Evolutionary conservation across 23 tunicate species (phyloP).

Genomic region (Oikopleura vanhoeffeni): DNA sequence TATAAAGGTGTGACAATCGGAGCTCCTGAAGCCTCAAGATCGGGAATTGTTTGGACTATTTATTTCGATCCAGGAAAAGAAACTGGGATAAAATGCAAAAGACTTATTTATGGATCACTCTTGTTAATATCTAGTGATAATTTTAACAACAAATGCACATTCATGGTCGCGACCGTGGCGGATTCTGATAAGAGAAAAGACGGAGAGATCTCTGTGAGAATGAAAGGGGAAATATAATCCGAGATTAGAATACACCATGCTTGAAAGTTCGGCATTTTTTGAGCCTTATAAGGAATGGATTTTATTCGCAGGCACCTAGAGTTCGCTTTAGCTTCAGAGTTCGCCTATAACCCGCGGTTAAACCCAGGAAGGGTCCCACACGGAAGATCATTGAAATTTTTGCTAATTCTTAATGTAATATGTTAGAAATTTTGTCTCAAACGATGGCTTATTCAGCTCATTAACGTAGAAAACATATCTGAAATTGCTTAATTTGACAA

Average conservation of each 20-base stretch:
- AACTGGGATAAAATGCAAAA: neutral
- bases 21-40: neutral
- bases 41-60: neutral
- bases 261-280: slow-evolving; percentile 79
- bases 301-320: too few relatives aligned
- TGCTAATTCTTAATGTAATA: too few relatives aligned
- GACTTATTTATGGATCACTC: neutral
- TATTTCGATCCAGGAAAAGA: neutral
- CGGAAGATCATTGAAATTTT: too few relatives aligned
- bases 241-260: slow-evolving; percentile 31
- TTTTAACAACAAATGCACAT: neutral
- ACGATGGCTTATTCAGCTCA: too few relatives aligned
- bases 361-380: too few relatives aligned
- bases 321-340: too few relatives aligned
- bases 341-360: too few relatives aligned
- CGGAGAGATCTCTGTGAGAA: neutral
- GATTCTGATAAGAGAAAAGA: neutral
- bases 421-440: too few relatives aligned
- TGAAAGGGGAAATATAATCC: neutral
- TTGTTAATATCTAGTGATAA: neutral
- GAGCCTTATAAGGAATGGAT: slow-evolving; percentile 84
- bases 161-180: neutral
- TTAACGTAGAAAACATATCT: too few relatives aligned
- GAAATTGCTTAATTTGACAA: too few relatives aligned
- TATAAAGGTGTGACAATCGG: neutral